These are phyloP conservation scores for Seira sanloemensis DNA, from an alignment of 2,888 invertebrate species.

Conservation along the genomic window DNA sequence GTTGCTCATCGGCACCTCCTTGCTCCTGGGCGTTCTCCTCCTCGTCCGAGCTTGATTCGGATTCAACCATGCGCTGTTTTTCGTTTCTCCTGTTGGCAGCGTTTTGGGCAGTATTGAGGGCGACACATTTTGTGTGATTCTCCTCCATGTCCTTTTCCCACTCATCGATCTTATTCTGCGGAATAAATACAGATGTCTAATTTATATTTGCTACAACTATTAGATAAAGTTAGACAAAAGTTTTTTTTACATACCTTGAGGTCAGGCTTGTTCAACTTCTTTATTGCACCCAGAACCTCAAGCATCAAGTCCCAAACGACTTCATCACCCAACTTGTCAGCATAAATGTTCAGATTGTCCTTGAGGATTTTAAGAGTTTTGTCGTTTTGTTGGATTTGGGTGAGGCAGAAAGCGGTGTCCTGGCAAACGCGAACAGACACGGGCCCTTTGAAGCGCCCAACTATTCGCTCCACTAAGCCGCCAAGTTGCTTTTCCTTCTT, in stretches of 20 bases:
- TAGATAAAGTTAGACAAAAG: no score
- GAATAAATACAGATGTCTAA: neutral
- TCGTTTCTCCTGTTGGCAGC: conserved; percentile 43
- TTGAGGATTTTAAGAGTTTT: conserved; percentile 69
- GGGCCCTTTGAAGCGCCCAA: conserved; percentile 64
- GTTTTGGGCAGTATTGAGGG: conserved; percentile 30
- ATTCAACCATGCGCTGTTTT: neutral
- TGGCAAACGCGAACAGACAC: conserved; percentile 61
- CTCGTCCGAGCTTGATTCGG: conserved; percentile 24
- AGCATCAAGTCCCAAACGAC: conserved; percentile 60
- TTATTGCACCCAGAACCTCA: conserved; percentile 53
- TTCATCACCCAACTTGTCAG: conserved; percentile 68
- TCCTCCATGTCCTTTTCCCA: conserved; percentile 66
- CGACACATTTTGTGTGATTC: conserved; percentile 55
- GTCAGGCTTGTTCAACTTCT: conserved; percentile 63
- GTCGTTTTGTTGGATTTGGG: conserved; percentile 68
- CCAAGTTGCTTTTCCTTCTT: conserved; percentile 70
- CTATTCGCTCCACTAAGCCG: conserved; percentile 68
- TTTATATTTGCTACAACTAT: neutral
- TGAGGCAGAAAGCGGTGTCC: conserved; percentile 68
- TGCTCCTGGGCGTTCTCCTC: conserved; percentile 27
- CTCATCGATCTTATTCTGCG: conserved; percentile 65
- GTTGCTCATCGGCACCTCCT: neutral
- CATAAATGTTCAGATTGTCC: conserved; percentile 59
- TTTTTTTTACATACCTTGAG: conserved; percentile 58